Conservation (phyloP, 23 tunicate species). For the Styela clava region DNA sequence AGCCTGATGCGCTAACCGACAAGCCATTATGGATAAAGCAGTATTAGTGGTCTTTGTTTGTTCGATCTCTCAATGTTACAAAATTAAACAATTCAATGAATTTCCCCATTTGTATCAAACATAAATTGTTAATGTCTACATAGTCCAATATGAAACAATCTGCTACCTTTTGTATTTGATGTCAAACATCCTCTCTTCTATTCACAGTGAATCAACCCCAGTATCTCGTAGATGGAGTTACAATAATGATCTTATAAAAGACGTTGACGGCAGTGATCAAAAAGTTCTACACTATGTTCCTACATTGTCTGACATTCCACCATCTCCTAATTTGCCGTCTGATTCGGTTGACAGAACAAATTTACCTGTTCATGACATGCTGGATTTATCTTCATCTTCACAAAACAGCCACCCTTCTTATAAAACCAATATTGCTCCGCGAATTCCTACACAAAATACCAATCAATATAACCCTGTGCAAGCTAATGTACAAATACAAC, state of each 20-base stretch:
- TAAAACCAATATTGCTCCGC: not conserved
- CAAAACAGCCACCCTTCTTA: not conserved
- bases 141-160: too few species aligned
- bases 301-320: conserved; percentile 29
- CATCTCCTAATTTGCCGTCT: conserved; percentile 8
- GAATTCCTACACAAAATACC: not conserved
- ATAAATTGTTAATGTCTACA: too few species aligned
- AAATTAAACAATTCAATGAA: too few species aligned
- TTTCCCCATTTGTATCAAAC: too few species aligned
- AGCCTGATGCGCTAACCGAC: too few species aligned
- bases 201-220: conserved; percentile 4
- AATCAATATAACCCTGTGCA: not conserved
- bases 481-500: not conserved
- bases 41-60: too few species aligned
- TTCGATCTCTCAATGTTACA: too few species aligned
- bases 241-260: not conserved
- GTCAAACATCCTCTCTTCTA: too few species aligned
- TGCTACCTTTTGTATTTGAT: too few species aligned
- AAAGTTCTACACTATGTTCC: conserved; percentile 7
- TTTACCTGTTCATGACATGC: not conserved
- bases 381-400: not conserved
- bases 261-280: not conserved
- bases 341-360: not conserved
- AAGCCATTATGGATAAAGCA: too few species aligned
- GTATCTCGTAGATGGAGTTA: conserved; percentile 20